Percentiles rank a stretch among this genome's conserved stretches.
These are phyloP conservation scores for Ips nitidus DNA, from an alignment of 1,140 invertebrate genomes.

Conservation along the genomic window DNA sequence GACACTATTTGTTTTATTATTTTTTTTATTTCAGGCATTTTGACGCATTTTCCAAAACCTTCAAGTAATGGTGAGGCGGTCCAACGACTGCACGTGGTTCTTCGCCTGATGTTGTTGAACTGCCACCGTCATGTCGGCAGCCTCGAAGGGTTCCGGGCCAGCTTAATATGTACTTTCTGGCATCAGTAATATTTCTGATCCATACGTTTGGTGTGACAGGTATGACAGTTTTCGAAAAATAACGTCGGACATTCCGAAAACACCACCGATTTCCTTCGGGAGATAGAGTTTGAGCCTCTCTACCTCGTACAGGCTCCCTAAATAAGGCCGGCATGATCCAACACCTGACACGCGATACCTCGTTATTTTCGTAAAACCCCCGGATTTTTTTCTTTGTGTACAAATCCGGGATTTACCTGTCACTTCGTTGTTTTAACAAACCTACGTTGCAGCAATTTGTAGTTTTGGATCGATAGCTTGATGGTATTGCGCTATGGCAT, in stretches of 20 bases:
- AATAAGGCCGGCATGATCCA: not conserved
- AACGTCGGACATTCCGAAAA: not conserved
- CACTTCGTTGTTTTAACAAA: constrained; percentile 3
- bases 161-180: constrained; percentile 17
- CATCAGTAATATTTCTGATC: constrained; percentile 12
- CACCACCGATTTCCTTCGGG: not conserved
- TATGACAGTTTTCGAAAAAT: not conserved
- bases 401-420: constrained; percentile 1
- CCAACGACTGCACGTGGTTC: not conserved
- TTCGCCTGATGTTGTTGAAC: constrained; percentile 11
- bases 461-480: constrained; percentile 9
- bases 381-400: not conserved
- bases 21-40: not conserved
- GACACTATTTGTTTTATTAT: too few relatives aligned
- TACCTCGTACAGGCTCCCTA: not conserved
- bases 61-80: constrained; percentile 3
- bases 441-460: constrained; percentile 10
- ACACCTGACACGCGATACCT: not conserved
- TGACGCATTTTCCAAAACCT: not conserved
- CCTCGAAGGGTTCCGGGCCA: constrained; percentile 7
- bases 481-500: constrained; percentile 11
- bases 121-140: constrained; percentile 19
- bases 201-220: constrained; percentile 12
- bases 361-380: not conserved
- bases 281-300: not conserved